These are phyloP conservation scores for Maconellicoccus hirsutus DNA, from an alignment of 1,140 invertebrate genomes.

Conservation along the genomic window DNA sequence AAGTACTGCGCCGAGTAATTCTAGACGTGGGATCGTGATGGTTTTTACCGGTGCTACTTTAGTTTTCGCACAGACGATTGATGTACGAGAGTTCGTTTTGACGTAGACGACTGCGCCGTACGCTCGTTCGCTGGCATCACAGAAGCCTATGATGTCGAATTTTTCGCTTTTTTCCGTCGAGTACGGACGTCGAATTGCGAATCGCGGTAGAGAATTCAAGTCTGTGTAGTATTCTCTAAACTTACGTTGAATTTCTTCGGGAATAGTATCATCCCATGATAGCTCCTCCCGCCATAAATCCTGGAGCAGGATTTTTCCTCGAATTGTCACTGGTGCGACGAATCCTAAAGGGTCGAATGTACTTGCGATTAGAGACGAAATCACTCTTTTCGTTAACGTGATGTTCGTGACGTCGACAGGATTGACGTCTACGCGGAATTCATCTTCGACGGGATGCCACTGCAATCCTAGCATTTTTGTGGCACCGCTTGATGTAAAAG, in stretches of 20 bases:
- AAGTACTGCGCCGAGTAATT: neutral
- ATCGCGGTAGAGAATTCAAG: constrained; percentile 29
- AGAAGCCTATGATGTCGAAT: constrained; percentile 29
- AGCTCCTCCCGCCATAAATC: constrained; percentile 32
- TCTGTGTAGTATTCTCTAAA: constrained; percentile 31
- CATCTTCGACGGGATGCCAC: constrained; percentile 27
- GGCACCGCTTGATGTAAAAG: neutral
- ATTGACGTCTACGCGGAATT: constrained; percentile 22
- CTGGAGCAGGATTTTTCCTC: constrained; percentile 36
- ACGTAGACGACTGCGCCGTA: constrained; percentile 28
- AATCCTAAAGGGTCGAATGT: constrained; percentile 37
- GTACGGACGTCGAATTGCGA: constrained; percentile 22
- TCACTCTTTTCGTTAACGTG: constrained; percentile 26
- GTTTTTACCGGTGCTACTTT: neutral
- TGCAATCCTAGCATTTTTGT: constrained; percentile 26
- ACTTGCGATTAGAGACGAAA: constrained; percentile 31
- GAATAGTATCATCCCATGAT: constrained; percentile 33
- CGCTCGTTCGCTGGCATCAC: constrained; percentile 27
- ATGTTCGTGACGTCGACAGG: neutral
- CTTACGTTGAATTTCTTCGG: constrained; percentile 27
- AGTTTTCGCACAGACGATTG: neutral
- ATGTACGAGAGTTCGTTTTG: neutral
- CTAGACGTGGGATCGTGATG: neutral
- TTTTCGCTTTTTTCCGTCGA: constrained; percentile 20
- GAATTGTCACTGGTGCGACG: constrained; percentile 32